Evolutionary conservation across 2,888 invertebrate genomes (phyloP).

Genomic region (Elysia crispata): DNA sequence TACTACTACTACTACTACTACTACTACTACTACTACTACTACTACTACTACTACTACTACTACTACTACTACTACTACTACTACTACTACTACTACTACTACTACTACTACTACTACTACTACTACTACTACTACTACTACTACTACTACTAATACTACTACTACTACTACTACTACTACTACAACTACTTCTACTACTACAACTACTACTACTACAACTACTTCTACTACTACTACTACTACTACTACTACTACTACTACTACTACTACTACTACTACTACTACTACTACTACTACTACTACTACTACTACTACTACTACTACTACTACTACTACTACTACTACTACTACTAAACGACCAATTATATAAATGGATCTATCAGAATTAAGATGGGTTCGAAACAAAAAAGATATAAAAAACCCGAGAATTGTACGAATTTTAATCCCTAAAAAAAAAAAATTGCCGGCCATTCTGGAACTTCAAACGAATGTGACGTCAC

Average conservation of each 20-base stretch:
- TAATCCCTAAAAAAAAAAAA: no score
- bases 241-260: slow-evolving; percentile 9
- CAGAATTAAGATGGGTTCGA: no score
- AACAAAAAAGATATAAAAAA: no score
- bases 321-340: slow-evolving; percentile 1
- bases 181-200: not conserved
- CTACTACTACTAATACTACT: no score
- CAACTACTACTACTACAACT: not conserved
- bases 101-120: slow-evolving; percentile 4
- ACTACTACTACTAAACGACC: no score
- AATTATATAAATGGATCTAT: no score
- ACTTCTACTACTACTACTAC: not conserved
- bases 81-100: slow-evolving; percentile 4
- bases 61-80: slow-evolving; percentile 9
- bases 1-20: slow-evolving; percentile 9
- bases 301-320: slow-evolving; percentile 1
- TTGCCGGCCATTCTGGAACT: no score
- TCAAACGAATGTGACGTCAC: no score
- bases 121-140: not conserved
- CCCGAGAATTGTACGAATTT: no score
- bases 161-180: no score
- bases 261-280: slow-evolving; percentile 9
- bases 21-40: slow-evolving; percentile 4
- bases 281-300: slow-evolving; percentile 9
- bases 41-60: slow-evolving; percentile 9